phyloP scores from a whole-genome alignment of 1,140 invertebrate genomes.

The Copidosoma floridanum region DNA sequence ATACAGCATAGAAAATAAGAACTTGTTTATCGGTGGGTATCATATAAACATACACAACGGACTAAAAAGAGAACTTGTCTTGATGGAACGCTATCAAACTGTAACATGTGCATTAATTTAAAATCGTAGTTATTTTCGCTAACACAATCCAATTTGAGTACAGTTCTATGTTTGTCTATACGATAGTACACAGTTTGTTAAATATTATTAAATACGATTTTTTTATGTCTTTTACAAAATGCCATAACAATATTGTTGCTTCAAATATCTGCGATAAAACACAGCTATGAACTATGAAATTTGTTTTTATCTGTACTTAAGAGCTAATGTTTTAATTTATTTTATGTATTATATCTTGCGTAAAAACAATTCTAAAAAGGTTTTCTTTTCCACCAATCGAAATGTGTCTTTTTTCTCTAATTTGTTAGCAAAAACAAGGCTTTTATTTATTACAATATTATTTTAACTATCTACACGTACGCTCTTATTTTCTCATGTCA shows the following conservation, averaged over 20 bases:
- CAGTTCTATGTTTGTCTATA: not conserved
- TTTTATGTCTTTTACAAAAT: constrained; percentile 12
- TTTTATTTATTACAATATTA: constrained; percentile 25
- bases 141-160: not conserved
- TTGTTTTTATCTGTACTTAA: not conserved
- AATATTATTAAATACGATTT: not conserved
- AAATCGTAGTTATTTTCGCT: too few species aligned
- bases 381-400: too few species aligned
- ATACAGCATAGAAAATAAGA: constrained; percentile 54
- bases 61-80: constrained; percentile 21
- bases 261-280: constrained; percentile 19
- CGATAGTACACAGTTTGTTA: not conserved
- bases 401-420: too few species aligned
- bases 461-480: constrained; percentile 31
- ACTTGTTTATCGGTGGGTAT: constrained; percentile 52
- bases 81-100: constrained; percentile 17
- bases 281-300: constrained; percentile 1
- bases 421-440: too few species aligned
- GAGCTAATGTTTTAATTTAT: constrained; percentile 11
- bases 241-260: constrained; percentile 9
- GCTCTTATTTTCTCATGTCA: constrained; percentile 19
- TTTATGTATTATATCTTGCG: not conserved
- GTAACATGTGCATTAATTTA: too few species aligned
- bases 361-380: not conserved
- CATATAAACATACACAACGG: constrained; percentile 47